Conservation (phyloP, 2,113 vertebrate genomes). For the Malaclemys terrapin region DNA sequence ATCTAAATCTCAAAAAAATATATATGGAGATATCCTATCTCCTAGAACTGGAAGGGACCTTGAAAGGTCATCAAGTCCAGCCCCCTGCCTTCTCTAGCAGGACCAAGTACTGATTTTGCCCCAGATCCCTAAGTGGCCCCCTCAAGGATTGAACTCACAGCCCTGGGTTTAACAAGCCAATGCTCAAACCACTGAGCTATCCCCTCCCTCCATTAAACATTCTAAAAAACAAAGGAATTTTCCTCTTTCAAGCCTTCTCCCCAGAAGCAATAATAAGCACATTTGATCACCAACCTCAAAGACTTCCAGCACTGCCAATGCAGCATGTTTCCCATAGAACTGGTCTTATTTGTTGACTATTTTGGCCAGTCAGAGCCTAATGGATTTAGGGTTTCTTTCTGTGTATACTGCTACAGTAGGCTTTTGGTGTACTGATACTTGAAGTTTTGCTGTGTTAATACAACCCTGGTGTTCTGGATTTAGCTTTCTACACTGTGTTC, state of each 20-base stretch:
- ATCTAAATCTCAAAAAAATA: not conserved
- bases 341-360: not conserved
- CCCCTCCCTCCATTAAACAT: not conserved
- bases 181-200: too few species aligned
- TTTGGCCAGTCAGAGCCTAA: not conserved
- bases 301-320: not conserved
- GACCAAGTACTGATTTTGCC: too few species aligned
- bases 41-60: too few species aligned
- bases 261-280: constrained; percentile 14
- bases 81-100: too few species aligned
- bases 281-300: not conserved
- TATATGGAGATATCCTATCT: not conserved
- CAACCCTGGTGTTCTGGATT: constrained; percentile 12
- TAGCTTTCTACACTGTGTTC: constrained; percentile 14
- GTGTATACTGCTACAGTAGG: not conserved
- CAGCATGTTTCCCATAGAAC: not conserved
- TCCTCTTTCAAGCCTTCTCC: not conserved
- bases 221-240: not conserved
- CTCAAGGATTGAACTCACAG: too few species aligned
- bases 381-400: constrained; percentile 34
- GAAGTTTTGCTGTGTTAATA: constrained; percentile 40
- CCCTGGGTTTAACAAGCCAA: too few species aligned
- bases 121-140: too few species aligned
- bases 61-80: too few species aligned
- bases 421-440: constrained; percentile 43